Base-by-base conservation (phyloP, 2,888 invertebrate species). In the Hipparchia semele region DNA sequence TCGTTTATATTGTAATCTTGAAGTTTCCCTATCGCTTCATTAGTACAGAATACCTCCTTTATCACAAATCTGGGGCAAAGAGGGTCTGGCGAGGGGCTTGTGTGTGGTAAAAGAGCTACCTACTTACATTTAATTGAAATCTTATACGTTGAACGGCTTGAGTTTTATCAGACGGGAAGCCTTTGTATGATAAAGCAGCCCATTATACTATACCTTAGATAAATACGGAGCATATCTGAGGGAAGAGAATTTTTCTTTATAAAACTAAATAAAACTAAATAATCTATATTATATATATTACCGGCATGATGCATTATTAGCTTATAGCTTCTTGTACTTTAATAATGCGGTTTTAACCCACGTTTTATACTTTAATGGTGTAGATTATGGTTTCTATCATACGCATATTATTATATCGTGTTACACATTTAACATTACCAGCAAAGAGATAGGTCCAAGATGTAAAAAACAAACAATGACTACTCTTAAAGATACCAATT, bases 61-160 rank as follows among this genome's bases (percentile, higher is more conserved):
- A 60, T 69, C 53, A 61, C 46, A 69, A 61, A 69, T 69, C 69
- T 69, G 69, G 69, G 69, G 39, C 69, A 61, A 61, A 53, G 69
- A 69, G 69, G 61, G 69, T 53, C 53, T 45, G n/a, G 69, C 33
- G 60, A 61, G 53, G 69, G 61, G 60, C 53, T n/a, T 53, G 61
- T 69, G 61, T 69, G 69, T 69, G 69, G 61, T 69, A 61, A 69
- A 69, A 69, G 69, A 69, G 69, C 61, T 69, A 61, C 69, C 69
- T 60, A 69, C 69, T 69, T 69, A 69, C 45, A 61, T 61, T 69
- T 69, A 69, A 69, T 69, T 69, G 69, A 69, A 69, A 69, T 69
- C 69, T 69, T 69, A 59, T 67, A 66, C 39, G 67, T 67, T 45
- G 45, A 54, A 45, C n/a, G 46, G 46, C 46, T 46, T 58, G 67